A percentile compares a stretch with the other conserved stretches of the same genome.
Evolutionary conservation across 2,113 vertebrate genomes (phyloP).

Genomic region (Myodes glareolus): DNA sequence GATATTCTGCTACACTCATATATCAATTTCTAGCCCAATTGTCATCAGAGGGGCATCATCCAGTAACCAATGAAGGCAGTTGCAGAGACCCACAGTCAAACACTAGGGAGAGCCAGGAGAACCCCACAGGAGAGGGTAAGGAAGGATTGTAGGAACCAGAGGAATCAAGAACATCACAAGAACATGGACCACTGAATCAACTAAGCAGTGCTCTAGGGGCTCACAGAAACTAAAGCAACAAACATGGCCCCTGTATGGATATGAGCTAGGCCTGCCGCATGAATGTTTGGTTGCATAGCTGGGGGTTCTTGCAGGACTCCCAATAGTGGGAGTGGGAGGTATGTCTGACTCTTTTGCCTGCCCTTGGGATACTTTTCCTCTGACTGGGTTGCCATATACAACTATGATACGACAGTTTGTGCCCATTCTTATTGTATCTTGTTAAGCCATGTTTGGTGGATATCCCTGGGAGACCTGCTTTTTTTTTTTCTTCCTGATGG

Average conservation of each 20-base stretch:
- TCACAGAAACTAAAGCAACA: background rate
- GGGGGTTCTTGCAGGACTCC: background rate
- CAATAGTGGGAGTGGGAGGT: background rate
- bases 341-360: background rate
- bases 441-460: background rate
- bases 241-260: background rate
- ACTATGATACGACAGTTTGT: background rate
- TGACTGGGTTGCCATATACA: background rate
- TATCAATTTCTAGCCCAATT: background rate
- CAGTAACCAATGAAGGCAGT: background rate
- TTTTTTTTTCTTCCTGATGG: background rate
- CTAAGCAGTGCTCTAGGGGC: background rate
- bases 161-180: background rate
- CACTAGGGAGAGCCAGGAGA: background rate
- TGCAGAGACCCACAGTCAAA: background rate
- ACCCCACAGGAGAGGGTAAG: background rate
- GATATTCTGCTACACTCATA: background rate
- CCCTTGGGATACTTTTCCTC: background rate
- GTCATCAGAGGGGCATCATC: background rate
- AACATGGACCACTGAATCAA: background rate
- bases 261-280: background rate
- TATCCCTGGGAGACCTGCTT: background rate
- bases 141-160: background rate
- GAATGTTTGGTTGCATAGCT: background rate
- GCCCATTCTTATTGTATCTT: background rate